These are phyloP conservation scores for Drosophila rhopaloa DNA, from an alignment of 1,140 invertebrate genomes.

Conservation along the genomic window DNA sequence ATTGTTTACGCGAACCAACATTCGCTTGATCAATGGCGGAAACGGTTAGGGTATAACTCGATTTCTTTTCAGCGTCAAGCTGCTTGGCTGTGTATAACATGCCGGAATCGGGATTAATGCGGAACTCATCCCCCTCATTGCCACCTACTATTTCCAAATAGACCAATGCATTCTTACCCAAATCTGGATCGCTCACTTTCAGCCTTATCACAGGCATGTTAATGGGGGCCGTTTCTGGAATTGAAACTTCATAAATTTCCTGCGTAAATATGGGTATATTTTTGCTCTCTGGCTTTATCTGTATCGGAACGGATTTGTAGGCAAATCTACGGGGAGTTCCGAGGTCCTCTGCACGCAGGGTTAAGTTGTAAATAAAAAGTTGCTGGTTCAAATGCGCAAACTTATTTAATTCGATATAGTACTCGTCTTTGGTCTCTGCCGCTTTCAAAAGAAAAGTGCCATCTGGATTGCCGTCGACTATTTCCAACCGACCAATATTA, in stretches of 20 bases:
- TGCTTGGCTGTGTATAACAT: constrained; percentile 93
- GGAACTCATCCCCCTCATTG: constrained; percentile 95
- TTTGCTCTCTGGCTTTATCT: constrained; percentile 93
- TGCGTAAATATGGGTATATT: constrained; percentile 95
- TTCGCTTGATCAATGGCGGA: constrained; percentile 96
- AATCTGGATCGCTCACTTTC: constrained; percentile 93
- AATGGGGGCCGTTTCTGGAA: constrained; percentile 94
- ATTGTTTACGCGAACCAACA: constrained; percentile 92
- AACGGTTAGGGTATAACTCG: constrained; percentile 95
- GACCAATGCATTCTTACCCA: constrained; percentile 92
- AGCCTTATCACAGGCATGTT: constrained; percentile 94
- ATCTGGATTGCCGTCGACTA: constrained; percentile 94
- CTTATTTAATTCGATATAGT: constrained; percentile 91
- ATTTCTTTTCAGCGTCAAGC: constrained; percentile 95
- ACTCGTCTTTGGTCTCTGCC: constrained; percentile 88
- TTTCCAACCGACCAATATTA: constrained; percentile 92
- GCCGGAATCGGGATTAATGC: constrained; percentile 94
- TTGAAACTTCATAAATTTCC: constrained; percentile 94
- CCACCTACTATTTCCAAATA: constrained; percentile 96
- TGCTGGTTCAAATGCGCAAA: constrained; percentile 91
- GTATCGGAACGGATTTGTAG: constrained; percentile 90
- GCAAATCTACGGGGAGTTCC: constrained; percentile 91
- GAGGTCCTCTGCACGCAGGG: constrained; percentile 92
- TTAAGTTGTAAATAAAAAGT: constrained; percentile 92
- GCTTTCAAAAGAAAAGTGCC: constrained; percentile 92